Conservation (phyloP, 2,113 vertebrate genomes). For the rat (Rattus norvegicus) region DNA sequence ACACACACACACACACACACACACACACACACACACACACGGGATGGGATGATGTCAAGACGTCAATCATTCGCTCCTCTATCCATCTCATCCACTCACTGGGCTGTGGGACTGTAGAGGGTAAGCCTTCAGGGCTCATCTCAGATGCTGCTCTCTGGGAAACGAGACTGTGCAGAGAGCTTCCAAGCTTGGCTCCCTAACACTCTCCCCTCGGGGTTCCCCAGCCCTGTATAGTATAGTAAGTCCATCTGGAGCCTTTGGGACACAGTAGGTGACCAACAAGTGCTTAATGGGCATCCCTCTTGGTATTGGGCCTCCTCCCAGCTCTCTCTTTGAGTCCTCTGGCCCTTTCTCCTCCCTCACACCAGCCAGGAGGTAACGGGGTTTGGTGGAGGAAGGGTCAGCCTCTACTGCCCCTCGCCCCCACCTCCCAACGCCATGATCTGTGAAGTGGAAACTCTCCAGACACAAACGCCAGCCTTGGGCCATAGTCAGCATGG, state of each 20-base stretch:
- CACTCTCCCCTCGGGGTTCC: background rate
- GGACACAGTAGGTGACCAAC: background rate
- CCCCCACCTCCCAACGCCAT: background rate
- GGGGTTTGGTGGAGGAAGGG: background rate
- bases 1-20: background rate
- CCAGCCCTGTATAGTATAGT: rapidly evolving
- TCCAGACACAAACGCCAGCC: background rate
- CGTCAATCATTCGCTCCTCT: background rate
- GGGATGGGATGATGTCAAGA: background rate
- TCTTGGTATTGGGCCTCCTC: background rate
- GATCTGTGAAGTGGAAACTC: constrained; percentile 38
- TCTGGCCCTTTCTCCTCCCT: background rate
- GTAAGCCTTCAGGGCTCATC: background rate
- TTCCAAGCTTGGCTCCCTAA: background rate
- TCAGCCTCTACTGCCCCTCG: background rate
- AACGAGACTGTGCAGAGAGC: background rate
- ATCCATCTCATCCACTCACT: background rate
- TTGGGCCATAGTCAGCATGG: background rate
- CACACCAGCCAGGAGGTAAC: background rate
- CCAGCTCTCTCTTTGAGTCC: background rate
- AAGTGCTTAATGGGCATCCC: background rate
- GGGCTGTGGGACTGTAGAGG: background rate
- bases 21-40: background rate
- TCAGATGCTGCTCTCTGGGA: constrained; percentile 10
- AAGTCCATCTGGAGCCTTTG: background rate